Conservation (phyloP, 2,797 vertebrate species). For the Catharus ustulatus region DNA sequence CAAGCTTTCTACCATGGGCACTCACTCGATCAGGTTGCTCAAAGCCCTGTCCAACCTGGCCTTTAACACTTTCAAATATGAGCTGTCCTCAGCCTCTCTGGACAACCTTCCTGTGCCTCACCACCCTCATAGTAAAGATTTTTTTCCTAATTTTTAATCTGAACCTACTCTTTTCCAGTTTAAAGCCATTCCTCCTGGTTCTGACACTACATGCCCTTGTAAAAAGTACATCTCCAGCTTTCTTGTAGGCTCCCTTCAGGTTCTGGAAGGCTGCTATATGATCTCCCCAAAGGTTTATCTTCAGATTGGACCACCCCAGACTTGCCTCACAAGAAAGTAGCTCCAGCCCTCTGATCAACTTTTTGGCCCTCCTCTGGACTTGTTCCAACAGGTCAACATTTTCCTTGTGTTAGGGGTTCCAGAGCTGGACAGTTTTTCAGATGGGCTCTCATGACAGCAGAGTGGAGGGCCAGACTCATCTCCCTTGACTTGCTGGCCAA, state of each 20-base stretch:
- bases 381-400: background rate
- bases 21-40: no score
- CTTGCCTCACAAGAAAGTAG: background rate
- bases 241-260: background rate
- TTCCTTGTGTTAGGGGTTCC: background rate
- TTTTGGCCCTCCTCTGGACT: background rate
- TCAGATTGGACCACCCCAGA: background rate
- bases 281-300: background rate
- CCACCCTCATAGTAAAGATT: background rate
- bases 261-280: background rate
- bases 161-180: background rate
- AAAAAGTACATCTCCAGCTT: background rate
- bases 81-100: background rate
- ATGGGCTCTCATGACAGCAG: background rate
- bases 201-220: background rate
- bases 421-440: background rate
- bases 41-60: background rate
- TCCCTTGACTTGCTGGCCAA: background rate
- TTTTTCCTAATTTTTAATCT: background rate
- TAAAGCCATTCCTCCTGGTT: background rate
- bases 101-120: background rate
- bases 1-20: background rate
- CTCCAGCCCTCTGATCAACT: background rate
- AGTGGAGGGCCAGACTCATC: background rate
- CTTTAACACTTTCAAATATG: background rate